These are phyloP conservation scores for Spizaetus ornatus DNA, from an alignment of 2,113 vertebrate genomes.

Conservation along the genomic window DNA sequence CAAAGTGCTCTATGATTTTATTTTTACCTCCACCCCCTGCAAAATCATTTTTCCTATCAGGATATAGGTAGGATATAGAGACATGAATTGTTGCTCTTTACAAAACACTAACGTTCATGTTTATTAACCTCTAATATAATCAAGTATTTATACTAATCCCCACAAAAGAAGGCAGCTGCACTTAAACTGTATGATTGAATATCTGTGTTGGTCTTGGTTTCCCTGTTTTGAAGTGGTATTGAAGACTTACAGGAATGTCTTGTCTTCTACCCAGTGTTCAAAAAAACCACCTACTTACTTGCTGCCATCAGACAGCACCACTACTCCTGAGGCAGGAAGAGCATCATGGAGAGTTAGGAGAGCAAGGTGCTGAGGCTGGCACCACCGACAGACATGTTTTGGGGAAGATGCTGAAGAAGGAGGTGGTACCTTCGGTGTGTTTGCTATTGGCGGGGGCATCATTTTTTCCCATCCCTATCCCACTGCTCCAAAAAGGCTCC, in stretches of 20 bases:
- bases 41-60: not conserved
- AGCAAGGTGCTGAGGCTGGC: not conserved
- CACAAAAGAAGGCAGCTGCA: not conserved
- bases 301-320: not conserved
- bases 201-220: not conserved
- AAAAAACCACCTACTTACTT: not conserved
- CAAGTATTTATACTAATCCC: not conserved
- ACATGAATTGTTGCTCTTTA: not conserved
- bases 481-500: not conserved
- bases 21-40: not conserved
- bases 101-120: not conserved
- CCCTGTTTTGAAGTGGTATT: not conserved
- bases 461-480: not conserved
- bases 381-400: not conserved
- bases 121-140: not conserved
- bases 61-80: not conserved
- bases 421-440: not conserved
- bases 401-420: not conserved
- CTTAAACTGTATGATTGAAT: not conserved
- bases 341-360: not conserved
- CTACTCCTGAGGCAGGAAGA: not conserved
- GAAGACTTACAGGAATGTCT: not conserved
- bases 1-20: not conserved
- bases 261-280: not conserved
- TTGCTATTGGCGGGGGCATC: not conserved